phyloP scores from a whole-genome alignment of 2,797 vertebrate genomes.

The Ceyx erithaca region DNA sequence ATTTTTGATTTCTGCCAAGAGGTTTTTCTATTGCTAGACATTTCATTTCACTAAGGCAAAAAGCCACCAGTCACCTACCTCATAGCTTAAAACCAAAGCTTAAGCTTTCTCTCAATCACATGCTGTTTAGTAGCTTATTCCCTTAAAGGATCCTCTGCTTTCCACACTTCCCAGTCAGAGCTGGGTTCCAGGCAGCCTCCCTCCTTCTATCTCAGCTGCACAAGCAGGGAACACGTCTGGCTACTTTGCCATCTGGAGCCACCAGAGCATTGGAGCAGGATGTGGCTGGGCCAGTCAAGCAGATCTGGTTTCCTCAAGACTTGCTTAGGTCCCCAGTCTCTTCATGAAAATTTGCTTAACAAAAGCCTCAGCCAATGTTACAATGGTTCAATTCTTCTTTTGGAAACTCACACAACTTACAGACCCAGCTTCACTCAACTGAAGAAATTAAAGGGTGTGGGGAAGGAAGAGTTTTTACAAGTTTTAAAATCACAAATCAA shows the following conservation, averaged over 20 bases:
- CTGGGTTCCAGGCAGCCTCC: not conserved
- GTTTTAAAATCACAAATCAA: not conserved
- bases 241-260: constrained; percentile 17
- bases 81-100: not conserved
- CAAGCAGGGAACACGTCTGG: not conserved
- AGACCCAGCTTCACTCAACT: constrained; percentile 36
- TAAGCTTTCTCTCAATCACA: not conserved
- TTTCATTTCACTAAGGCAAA: not conserved
- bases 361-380: constrained; percentile 65
- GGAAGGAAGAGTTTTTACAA: not conserved
- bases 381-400: constrained; percentile 76
- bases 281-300: constrained; percentile 38
- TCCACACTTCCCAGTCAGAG: not conserved
- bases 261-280: constrained; percentile 18
- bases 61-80: not conserved
- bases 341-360: constrained; percentile 79
- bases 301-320: constrained; percentile 64
- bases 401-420: constrained; percentile 65
- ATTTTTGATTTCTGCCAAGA: not conserved
- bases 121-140: not conserved
- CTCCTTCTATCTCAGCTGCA: not conserved
- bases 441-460: not conserved
- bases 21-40: not conserved
- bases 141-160: not conserved
- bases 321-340: constrained; percentile 51